Conservation (phyloP, 1,140 invertebrate species). For the Reticulitermes speratus region DNA sequence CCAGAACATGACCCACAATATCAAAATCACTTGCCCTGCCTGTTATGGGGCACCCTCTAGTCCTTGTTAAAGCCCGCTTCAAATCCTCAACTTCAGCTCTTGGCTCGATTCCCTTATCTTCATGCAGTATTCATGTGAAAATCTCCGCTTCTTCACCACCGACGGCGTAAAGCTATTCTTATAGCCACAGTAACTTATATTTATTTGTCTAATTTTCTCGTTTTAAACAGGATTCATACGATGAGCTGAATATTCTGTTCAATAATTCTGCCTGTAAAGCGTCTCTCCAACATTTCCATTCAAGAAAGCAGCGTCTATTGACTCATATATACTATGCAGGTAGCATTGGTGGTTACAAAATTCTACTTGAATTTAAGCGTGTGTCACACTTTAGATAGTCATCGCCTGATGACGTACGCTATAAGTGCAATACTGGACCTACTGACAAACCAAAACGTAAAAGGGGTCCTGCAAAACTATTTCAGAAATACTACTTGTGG, state of each 20-base stretch:
- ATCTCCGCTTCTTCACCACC: neutral
- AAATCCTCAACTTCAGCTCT: neutral
- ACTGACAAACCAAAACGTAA: too few relatives aligned
- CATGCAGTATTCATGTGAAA: neutral
- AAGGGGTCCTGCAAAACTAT: too few relatives aligned
- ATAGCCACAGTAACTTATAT: neutral
- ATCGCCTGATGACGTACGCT: too few relatives aligned
- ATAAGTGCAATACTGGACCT: too few relatives aligned
- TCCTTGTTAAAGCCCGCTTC: neutral
- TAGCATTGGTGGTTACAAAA: neutral
- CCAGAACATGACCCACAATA: too few relatives aligned
- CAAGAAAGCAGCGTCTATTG: neutral
- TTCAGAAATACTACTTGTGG: too few relatives aligned
- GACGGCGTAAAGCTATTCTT: neutral
- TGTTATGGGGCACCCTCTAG: neutral
- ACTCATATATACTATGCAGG: neutral
- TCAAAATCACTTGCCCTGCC: too few relatives aligned
- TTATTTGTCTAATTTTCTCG: neutral
- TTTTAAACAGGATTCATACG: neutral
- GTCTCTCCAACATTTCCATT: neutral
- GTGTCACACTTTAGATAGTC: too few relatives aligned
- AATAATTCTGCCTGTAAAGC: neutral
- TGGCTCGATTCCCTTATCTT: neutral
- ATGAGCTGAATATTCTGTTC: neutral
- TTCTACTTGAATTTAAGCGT: neutral